phyloP scores from a whole-genome alignment of 2,113 vertebrate species.

The Psettodes erumei region DNA sequence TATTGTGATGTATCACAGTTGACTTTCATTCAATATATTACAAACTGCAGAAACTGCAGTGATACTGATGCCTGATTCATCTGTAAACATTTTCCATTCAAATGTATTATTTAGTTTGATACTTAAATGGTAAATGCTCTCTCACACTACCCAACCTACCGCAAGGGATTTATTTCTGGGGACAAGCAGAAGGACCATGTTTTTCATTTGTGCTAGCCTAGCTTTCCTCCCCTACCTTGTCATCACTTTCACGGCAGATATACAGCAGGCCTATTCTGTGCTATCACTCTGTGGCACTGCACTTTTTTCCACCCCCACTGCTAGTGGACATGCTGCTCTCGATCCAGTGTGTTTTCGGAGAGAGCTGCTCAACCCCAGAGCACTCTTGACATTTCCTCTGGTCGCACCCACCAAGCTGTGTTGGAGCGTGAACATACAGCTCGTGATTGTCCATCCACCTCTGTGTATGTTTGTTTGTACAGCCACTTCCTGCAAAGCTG shows the following conservation, averaged over 20 bases:
- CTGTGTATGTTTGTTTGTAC: constrained; percentile 5
- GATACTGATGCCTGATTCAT: background rate
- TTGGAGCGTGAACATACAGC: background rate
- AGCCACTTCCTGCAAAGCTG: constrained; percentile 24
- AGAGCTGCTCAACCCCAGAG: background rate
- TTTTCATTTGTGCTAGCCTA: constrained; percentile 26
- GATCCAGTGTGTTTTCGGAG: background rate
- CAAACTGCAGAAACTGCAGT: background rate
- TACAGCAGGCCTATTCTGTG: background rate
- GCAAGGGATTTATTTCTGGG: constrained; percentile 9
- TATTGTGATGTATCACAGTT: background rate
- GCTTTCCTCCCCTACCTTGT: background rate
- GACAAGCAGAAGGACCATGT: background rate
- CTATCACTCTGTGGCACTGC: background rate
- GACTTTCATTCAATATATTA: background rate
- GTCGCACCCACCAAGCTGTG: background rate
- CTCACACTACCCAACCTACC: background rate
- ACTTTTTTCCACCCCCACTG: background rate
- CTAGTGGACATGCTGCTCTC: background rate
- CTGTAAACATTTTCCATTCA: background rate
- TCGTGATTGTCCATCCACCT: background rate
- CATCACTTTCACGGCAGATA: constrained; percentile 4
- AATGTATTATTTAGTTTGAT: background rate
- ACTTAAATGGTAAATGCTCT: background rate
- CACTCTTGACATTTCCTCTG: constrained; percentile 25